A percentile compares a stretch with the other conserved stretches of the same genome.
These are phyloP conservation scores for Idris sp. DNA, from an alignment of 1,140 invertebrate species.

Conservation along the genomic window DNA sequence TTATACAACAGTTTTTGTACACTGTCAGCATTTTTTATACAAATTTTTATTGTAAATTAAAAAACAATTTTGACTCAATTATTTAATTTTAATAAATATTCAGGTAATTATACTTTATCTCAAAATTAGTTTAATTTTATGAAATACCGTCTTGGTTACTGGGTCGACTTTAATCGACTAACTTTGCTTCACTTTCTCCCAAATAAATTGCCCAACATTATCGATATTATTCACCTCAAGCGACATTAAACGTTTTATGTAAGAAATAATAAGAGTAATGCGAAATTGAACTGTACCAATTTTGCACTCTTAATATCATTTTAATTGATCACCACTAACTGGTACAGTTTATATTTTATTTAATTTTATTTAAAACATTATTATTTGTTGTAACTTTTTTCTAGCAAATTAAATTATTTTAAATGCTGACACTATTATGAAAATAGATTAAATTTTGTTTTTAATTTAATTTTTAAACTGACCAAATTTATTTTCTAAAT, in stretches of 20 bases:
- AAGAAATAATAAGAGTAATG: slow-evolving; percentile 31
- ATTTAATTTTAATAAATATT: slow-evolving; percentile 22
- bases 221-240: slow-evolving; percentile 43
- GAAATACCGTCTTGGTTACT: slow-evolving; percentile 37
- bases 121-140: slow-evolving; percentile 41
- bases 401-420: too few species aligned
- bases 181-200: slow-evolving; percentile 47
- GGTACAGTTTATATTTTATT: too few species aligned
- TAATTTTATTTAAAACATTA: too few species aligned
- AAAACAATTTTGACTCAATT: slow-evolving; percentile 1
- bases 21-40: too few species aligned
- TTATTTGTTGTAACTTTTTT: too few species aligned
- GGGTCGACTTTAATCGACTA: slow-evolving; percentile 48
- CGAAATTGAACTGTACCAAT: slow-evolving; percentile 12
- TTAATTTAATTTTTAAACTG: too few species aligned
- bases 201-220: slow-evolving; percentile 41
- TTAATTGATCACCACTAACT: slow-evolving; percentile 3
- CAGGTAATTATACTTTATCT: slow-evolving; percentile 9
- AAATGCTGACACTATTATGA: too few species aligned
- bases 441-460: too few species aligned
- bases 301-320: slow-evolving; percentile 1
- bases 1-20: neutral
- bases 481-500: too few species aligned
- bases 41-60: slow-evolving; percentile 18
- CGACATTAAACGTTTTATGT: slow-evolving; percentile 30